Base-by-base conservation (phyloP, 2,888 invertebrate species). In the Caenorhabditis sp. region DNA sequence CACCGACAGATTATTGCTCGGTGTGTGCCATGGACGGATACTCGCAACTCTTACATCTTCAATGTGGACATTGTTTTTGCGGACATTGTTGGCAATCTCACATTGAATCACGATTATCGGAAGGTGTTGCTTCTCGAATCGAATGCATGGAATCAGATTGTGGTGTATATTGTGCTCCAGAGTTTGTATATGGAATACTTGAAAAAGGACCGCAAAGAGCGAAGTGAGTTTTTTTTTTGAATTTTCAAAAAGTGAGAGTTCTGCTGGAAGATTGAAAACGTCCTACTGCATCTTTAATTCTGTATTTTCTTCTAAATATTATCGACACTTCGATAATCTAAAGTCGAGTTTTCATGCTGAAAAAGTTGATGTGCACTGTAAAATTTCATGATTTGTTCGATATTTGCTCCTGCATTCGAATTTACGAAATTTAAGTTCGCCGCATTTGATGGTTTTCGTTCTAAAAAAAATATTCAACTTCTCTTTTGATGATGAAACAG, bases 141-240 rank as follows among this genome's bases (percentile, higher is more conserved):
- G 93, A 95, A 87, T 99, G 99, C 90, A 99, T 99, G 97, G 95
- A 94, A 58, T 93, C 93, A 87, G 93, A 93, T 78, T 99, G 99
- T 90, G 93, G 93, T 88, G 93, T 97, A 52, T 91, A 95, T 82
- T 95, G 94, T n/a, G 95, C 96, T 8, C 59, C 79, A 23, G 85
- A 78, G 59, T 80, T 82, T 63, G 82, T 80, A 10, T 38, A 73
- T 10, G 10, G 14, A 12, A 49, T 77, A 20, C 38, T 82, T 27
- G 74, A 77, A 43, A 76, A 72, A 23, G 67, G 72, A 8, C 57
- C 70, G 1, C 14, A 65, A 3, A 58, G 71, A 49, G 67, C 72
- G 23, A 78, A 76, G 78, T 77, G 17, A 5, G 20, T 23, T 20
- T 21, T 5, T 50, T 50, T 50, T 50, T 50, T 7, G 23, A 38